A percentile compares a stretch with the other conserved stretches of the same genome.
Conservation (phyloP, 1,140 invertebrate species). For the Drosophila sp. region DNA sequence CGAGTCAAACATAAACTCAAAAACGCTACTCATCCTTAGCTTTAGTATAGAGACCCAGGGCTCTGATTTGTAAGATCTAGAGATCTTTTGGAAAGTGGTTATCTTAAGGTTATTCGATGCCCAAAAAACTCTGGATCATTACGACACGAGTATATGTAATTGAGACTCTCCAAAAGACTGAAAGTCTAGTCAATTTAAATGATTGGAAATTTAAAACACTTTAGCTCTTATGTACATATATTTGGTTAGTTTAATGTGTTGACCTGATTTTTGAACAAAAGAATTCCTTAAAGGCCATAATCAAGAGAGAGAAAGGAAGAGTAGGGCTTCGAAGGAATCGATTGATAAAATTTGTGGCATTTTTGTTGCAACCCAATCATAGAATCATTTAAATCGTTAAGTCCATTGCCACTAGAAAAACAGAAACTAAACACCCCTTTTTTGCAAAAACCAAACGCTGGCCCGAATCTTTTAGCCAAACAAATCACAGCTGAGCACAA, state of each 20-base stretch:
- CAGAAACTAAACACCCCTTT: slow-evolving; percentile 46
- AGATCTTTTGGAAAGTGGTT: too few relatives aligned
- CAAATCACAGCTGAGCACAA: slow-evolving; percentile 66
- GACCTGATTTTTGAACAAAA: background rate
- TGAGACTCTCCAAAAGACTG: too few relatives aligned
- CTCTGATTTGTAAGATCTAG: too few relatives aligned
- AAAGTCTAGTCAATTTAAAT: too few relatives aligned
- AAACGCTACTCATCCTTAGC: too few relatives aligned
- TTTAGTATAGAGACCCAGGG: too few relatives aligned
- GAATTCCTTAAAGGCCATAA: background rate
- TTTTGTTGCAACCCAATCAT: slow-evolving; percentile 5
- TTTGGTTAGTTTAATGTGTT: background rate
- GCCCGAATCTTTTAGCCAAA: slow-evolving; percentile 51
- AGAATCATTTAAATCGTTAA: slow-evolving; percentile 46
- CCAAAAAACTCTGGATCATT: too few relatives aligned
- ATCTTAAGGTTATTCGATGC: too few relatives aligned
- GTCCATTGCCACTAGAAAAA: slow-evolving; percentile 11
- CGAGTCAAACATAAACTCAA: too few relatives aligned
- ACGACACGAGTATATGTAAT: too few relatives aligned
- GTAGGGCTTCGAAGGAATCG: background rate
- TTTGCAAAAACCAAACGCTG: slow-evolving; percentile 12
- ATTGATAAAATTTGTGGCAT: slow-evolving; percentile 1
- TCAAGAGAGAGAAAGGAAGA: background rate
- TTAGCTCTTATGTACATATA: too few relatives aligned
- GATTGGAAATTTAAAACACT: too few relatives aligned